Evolutionary conservation across 1,140 invertebrate species (phyloP), one percentile per base, ranked within the genome.

Genomic region (Ditylenchus dipsaci): DNA sequence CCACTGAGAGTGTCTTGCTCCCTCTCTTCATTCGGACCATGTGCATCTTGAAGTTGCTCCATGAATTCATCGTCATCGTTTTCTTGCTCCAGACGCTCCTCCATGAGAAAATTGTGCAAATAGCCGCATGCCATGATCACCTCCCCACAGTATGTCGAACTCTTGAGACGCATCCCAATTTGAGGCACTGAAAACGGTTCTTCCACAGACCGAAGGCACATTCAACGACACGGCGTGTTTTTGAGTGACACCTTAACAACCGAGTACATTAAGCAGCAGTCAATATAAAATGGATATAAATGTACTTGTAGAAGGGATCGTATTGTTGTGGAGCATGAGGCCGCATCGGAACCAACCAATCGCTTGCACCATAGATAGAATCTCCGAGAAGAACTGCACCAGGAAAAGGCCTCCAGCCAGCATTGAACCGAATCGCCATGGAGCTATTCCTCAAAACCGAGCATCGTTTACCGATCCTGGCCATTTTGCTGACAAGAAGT

Each of bases 401-500:
- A 8, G 43, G 47, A 15, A 65, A 65, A 8, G 63, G 63, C 60
- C 63, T 1, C 59, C 58, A 65, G 13, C 63, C 63, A 65, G 7
- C 1, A 19, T 63, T 0, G 56, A 65, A 66, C 29, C 1, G 7
- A 7, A n/a, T 19, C 5, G 3, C 53, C 3, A 65, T n/a, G 1
- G 11, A 26, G 1, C 1, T 1, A 29, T 65, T 65, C 11, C 63
- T 23, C 11, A 65, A 65, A 66, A 64, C 58, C 29, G 33, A 1
- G 1, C 33, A 26, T 21, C 59, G 33, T 19, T 65, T 59, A 8
- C 49, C 63, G 0, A 0, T 59, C 9, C 63, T 47, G 3, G 63
- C 38, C 63, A 26, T 59, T 17, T 29, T 59, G 8, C 11, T 19
- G 13, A 27, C 23, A 66, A 66, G 21, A 19, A 38, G 23, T 3